Evolutionary conservation across 2,113 vertebrate genomes (phyloP), one percentile per base, ranked within the genome.

Genomic region (Heptranchias perlo): DNA sequence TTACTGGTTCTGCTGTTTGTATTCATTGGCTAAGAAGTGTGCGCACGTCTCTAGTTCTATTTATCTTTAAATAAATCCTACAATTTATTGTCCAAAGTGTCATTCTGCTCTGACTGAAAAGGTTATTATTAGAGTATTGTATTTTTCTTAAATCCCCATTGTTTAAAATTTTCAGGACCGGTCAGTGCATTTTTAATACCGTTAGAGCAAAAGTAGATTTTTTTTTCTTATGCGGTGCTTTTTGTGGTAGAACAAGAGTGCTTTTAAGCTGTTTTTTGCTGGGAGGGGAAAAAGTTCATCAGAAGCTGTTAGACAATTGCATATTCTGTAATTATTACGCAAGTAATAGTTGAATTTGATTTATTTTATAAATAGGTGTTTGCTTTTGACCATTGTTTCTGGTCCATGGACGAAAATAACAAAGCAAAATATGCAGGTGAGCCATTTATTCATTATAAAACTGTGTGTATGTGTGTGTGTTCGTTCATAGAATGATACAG

Each of bases 331-430:
- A 93, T 61, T 64, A 93, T 58, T n/a, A 91, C 11, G 1, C 11
- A 31, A 5, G 52, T 91, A 52, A 58, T 62, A 64, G 61, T 93
- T 93, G 58, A 31, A 11, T 96, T 96, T 78, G 52, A 96, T 97
- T 95, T 97, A 96, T 4, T 96, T n/a, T 64, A 96, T 96, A 47
- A 97, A 82, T 97, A 99, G 99, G 99, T 99, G 96, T 99, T 99
- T 97, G 99, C 99, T 97, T 99, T 99, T 97, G 99, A 99, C 98
- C 98, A 99, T 97, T 99, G 99, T 97, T 99, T 99, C 97, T 99
- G 99, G 99, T 99, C 99, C 97, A 99, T 99, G 98, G 99, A 99
- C 97, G 99, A 99, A 97, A 98, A 98, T 96, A 99, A 99, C 97
- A 97, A 98, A 96, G 97, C 98, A 73, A 99, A 99, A 98, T 99